Evolutionary conservation across 2,888 invertebrate genomes (phyloP), one percentile per base, ranked within the genome.

Genomic region (Eretmocerus hayati): DNA sequence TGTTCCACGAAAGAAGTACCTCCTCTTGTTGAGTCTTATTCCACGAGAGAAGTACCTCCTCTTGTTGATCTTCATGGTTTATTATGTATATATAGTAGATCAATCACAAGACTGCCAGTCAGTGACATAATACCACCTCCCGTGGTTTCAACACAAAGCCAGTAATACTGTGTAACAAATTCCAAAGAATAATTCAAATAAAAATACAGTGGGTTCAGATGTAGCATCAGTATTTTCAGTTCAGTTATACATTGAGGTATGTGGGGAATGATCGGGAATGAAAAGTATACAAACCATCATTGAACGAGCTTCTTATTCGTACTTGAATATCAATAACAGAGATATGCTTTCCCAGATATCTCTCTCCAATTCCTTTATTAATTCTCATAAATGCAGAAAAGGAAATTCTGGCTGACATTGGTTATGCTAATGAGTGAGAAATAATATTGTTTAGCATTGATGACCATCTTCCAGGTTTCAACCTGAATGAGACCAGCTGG

Each of bases 91-190:
- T n/a, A 85, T 30, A 95, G 84, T 58, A 95, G 75, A 68, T 96
- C 96, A 54, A 96, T 89, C 2, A 95, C 86, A 75, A 93, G 92
- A 68, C 92, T 91, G 8, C 95, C 96, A 37, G 95, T 85, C 35
- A 93, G 77, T 48, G 93, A 91, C 1, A 96, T 75, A 9, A 91
- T 87, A 1, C 96, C 96, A 13, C 96, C 96, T 42, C 95, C 96
- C 94, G 94, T 95, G 21, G 87, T 84, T 58, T 91, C 90, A 72
- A 95, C 94, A 72, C 95, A 96, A 66, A 87, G 78, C 95, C 95
- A 96, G 67, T 94, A 90, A 66, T 88, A 95, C 43, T 80, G 70
- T 69, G 48, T 23, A 62, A 58, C 11, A 26, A 26, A 9, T 26
- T 26, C n/a, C n/a, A n/a, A n/a, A n/a, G n/a, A n/a, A n/a, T n/a